Evolutionary conservation across 1,140 invertebrate species (phyloP).

Genomic region (Orius insidiosus): DNA sequence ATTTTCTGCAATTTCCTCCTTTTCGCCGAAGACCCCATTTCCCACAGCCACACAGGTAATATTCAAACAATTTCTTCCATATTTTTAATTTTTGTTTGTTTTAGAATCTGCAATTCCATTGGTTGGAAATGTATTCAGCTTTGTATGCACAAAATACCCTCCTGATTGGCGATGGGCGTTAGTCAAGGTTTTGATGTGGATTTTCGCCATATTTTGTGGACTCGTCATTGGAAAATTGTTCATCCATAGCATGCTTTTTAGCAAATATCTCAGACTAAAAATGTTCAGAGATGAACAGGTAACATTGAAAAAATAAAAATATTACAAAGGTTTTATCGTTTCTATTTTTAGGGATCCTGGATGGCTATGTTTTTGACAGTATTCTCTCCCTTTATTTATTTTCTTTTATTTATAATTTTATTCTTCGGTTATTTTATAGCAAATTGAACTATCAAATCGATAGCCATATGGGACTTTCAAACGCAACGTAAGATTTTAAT

Average conservation of each 20-base stretch:
- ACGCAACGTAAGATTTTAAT: slow-evolving; percentile 22
- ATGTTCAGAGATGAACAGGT: slow-evolving; percentile 36
- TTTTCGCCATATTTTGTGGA: slow-evolving; percentile 30
- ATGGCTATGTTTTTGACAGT: slow-evolving; percentile 35
- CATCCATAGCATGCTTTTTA: slow-evolving; percentile 28
- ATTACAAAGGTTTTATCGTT: not conserved
- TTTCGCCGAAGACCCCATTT: slow-evolving; percentile 40
- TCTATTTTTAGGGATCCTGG: slow-evolving; percentile 29
- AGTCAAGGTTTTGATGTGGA: slow-evolving; percentile 32
- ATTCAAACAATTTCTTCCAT: not conserved
- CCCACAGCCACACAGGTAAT: slow-evolving; percentile 28
- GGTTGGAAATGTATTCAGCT: slow-evolving; percentile 36
- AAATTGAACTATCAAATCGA: slow-evolving; percentile 25
- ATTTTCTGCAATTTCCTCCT: slow-evolving; percentile 39
- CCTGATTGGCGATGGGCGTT: slow-evolving; percentile 30
- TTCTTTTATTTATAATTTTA: slow-evolving; percentile 33
- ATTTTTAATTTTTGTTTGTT: slow-evolving; percentile 13
- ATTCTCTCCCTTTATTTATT: slow-evolving; percentile 34
- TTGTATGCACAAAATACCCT: slow-evolving; percentile 33
- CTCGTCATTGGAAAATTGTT: slow-evolving; percentile 33
- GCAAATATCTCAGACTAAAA: slow-evolving; percentile 30
- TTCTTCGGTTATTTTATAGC: slow-evolving; percentile 28
- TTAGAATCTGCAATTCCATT: slow-evolving; percentile 34
- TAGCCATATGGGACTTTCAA: slow-evolving; percentile 24
- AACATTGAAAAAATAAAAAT: not conserved